Evolutionary conservation across 2,888 invertebrate genomes (phyloP).

Genomic region (Tuberolachnus salignus): DNA sequence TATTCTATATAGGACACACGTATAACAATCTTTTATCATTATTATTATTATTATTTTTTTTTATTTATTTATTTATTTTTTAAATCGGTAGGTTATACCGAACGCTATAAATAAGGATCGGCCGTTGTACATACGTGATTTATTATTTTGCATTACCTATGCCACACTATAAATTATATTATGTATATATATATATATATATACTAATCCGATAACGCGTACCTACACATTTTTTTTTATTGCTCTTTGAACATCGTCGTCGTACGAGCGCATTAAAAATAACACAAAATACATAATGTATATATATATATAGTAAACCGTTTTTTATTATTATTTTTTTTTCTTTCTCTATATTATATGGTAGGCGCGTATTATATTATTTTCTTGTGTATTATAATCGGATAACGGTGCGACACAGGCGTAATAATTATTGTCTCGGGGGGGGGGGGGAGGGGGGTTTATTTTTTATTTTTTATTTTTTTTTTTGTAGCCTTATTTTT

Average conservation of each 20-base stretch:
- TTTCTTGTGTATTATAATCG: not conserved
- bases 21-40: too few species aligned
- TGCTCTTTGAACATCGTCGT: not conserved
- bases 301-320: too few species aligned
- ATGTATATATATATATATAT: not conserved
- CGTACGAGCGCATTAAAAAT: not conserved
- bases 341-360: not conserved
- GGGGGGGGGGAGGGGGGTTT: too few species aligned
- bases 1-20: not conserved
- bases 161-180: not conserved
- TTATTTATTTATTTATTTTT: not conserved
- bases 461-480: too few species aligned
- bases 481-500: too few species aligned
- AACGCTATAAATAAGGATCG: not conserved
- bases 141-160: constrained; percentile 21
- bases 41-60: too few species aligned
- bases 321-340: too few species aligned
- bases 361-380: not conserved
- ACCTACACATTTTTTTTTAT: not conserved
- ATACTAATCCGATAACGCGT: not conserved
- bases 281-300: not conserved
- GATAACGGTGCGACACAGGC: too few species aligned
- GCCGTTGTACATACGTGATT: not conserved
- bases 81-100: not conserved
- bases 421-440: too few species aligned